A percentile compares a stretch with the other conserved stretches of the same genome.
Conservation (phyloP, 2,113 vertebrate genomes). For the Clarias macrocephalus region DNA sequence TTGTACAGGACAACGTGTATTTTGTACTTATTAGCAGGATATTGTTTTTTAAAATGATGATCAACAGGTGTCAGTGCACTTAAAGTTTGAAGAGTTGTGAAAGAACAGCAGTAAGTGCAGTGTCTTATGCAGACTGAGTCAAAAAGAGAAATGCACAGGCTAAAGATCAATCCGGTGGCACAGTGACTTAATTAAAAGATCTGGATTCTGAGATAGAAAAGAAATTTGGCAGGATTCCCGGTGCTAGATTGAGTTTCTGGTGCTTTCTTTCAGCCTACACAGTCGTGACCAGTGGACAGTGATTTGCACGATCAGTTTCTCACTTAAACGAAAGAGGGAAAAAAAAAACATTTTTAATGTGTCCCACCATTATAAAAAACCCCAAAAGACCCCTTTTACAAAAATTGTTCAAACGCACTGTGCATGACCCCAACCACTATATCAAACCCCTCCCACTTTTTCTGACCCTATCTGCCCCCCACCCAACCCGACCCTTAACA, state of each 20-base stretch:
- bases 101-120: slow-evolving; percentile 15
- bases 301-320: slow-evolving; percentile 13
- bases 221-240: background rate
- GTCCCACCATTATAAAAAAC: background rate
- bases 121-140: slow-evolving; percentile 1
- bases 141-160: background rate
- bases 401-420: background rate
- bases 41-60: background rate
- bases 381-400: slow-evolving; percentile 1
- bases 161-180: slow-evolving; percentile 12
- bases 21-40: background rate
- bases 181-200: slow-evolving; percentile 31
- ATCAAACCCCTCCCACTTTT: background rate
- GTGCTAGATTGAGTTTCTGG: background rate
- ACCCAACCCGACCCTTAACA: background rate
- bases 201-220: background rate
- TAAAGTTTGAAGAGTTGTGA: background rate
- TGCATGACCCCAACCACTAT: background rate
- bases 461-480: background rate
- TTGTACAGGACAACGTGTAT: slow-evolving; percentile 12
- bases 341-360: slow-evolving; percentile 43
- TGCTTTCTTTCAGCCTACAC: slow-evolving; percentile 5
- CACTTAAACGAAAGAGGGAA: background rate
- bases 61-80: background rate
- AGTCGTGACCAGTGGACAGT: slow-evolving; percentile 12